Evolutionary conservation across 1,140 invertebrate genomes (phyloP), one percentile per base, ranked within the genome.

Genomic region (Drosophila pachea): DNA sequence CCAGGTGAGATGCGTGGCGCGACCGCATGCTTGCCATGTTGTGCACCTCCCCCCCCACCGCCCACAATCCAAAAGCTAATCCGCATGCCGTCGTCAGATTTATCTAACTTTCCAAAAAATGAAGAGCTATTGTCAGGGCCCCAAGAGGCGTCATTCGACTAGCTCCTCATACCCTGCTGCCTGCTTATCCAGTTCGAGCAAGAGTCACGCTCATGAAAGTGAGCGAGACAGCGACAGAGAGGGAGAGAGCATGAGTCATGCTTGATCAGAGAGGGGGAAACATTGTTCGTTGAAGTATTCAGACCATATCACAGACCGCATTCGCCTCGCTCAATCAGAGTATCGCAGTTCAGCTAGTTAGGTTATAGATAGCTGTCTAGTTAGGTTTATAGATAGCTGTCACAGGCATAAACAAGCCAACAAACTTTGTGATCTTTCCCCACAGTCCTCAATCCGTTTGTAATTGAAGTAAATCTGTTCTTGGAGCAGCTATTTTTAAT

Each of bases 1-100:
- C 73, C 91, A 93, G 92, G 92, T 93, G 90, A 90, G 81, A 22
- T 3, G 14, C 38, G 40, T 29, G 53, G 40, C 22, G 54, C 49
- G 29, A 29, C 9, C 16, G 45, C 61, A 58, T 43, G 40, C 54
- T n/a, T 59, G 64, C 22, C 60, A 47, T 58, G 69, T 48, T 31
- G 35, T 7, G 7, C 11, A 43, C 42, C 48, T 4, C 52, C 11
- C 9, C 16, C 38, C 36, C n/a, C 56, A 31, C 29, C 36, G 55
- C 48, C 32, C 22, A 35, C n/a, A 22, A 22, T 66, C 54, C 14
- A 16, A 54, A 54, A 54, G 38, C 52, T 66, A 38, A 35, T 49
- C 16, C 56, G 60, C 60, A 63, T 63, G 60, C 36, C 42, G 35
- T 29, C 22, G 59, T 60, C 58, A 68, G 69, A 72, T 72, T 72